A percentile compares a stretch with the other conserved stretches of the same genome.
Conservation (phyloP, 2,888 invertebrate genomes). For the Endomychus coccineus region DNA sequence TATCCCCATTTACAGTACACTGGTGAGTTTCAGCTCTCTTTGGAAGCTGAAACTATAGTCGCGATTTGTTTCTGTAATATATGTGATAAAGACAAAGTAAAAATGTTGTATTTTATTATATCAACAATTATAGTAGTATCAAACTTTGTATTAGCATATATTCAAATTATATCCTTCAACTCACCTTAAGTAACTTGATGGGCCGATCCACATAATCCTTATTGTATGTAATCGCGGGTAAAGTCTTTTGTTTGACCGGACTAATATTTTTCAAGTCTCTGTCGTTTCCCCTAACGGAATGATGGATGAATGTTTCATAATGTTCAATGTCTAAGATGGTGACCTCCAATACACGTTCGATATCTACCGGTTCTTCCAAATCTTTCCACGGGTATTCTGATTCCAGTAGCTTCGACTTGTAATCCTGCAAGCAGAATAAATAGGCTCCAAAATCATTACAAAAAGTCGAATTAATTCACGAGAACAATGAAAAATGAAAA, state of each 20-base stretch:
- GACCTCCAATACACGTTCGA: slow-evolving; percentile 53
- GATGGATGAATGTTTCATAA: slow-evolving; percentile 44
- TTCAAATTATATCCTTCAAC: no score
- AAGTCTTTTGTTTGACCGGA: slow-evolving; percentile 20
- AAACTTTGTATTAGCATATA: no score
- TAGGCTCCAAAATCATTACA: neutral
- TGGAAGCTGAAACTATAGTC: no score
- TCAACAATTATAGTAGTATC: no score
- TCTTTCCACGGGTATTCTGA: slow-evolving; percentile 44
- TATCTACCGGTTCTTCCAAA: slow-evolving; percentile 58
- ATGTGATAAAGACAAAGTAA: no score
- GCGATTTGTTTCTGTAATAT: no score
- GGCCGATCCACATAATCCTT: slow-evolving; percentile 25
- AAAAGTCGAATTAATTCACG: no score
- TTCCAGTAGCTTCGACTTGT: slow-evolving; percentile 44
- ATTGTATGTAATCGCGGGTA: slow-evolving; percentile 32
- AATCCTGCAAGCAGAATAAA: slow-evolving; percentile 31
- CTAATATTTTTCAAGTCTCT: slow-evolving; percentile 4
- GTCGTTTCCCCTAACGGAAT: slow-evolving; percentile 1
- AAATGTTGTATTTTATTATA: no score
- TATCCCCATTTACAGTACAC: no score
- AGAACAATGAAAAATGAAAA: no score
- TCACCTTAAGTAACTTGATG: slow-evolving; percentile 20
- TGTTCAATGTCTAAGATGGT: slow-evolving; percentile 63
- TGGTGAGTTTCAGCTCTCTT: no score